A percentile compares a stretch with the other conserved stretches of the same genome.
phyloP scores from a whole-genome alignment of 2,888 invertebrate genomes.

The Steinernema hermaphroditum region DNA sequence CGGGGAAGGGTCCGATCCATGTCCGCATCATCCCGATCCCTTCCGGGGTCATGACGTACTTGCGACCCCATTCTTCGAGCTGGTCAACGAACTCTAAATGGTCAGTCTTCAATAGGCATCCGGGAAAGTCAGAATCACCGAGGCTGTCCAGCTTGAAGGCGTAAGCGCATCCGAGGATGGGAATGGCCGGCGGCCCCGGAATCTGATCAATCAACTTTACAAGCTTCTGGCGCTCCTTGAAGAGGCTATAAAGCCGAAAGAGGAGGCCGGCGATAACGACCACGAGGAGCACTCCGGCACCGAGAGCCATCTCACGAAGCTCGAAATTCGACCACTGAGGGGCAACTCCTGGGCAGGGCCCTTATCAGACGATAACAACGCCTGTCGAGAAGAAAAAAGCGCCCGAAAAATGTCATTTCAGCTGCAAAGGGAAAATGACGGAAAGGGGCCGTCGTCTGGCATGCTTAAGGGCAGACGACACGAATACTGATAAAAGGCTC shows the following conservation, averaged over 20 bases:
- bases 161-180: conserved; percentile 8
- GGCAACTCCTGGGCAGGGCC: too few species aligned
- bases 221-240: neutral
- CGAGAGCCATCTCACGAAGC: too few species aligned
- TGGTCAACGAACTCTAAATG: conserved; percentile 11
- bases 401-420: too few species aligned
- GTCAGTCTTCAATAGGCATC: neutral
- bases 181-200: conserved; percentile 13
- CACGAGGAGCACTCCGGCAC: too few species aligned
- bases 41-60: neutral
- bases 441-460: too few species aligned
- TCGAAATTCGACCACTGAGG: too few species aligned
- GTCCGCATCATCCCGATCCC: conserved; percentile 13
- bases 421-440: too few species aligned
- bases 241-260: neutral
- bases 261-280: too few species aligned
- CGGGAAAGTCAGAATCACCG: neutral
- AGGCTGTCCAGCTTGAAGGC: conserved; percentile 9
- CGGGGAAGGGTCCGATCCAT: conserved; percentile 8
- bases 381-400: too few species aligned
- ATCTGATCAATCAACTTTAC: conserved; percentile 6
- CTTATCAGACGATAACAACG: too few species aligned
- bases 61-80: conserved; percentile 12
- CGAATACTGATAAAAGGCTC: too few species aligned
- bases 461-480: too few species aligned